Evolutionary conservation across 2,113 vertebrate genomes (phyloP).

Genomic region (Motacilla tschutschensis): DNA sequence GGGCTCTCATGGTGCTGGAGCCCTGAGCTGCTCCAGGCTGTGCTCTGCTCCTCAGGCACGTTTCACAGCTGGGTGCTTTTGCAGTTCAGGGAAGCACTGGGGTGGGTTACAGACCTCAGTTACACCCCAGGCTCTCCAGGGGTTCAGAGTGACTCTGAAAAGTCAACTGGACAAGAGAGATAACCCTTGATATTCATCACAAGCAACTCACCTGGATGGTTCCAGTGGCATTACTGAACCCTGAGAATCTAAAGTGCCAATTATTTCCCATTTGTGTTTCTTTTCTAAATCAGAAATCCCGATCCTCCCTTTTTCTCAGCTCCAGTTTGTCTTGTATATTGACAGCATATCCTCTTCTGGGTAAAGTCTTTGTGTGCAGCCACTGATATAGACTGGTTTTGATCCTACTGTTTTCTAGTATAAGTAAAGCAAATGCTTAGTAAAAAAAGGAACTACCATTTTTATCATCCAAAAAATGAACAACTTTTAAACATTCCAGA

Average conservation of each 20-base stretch:
- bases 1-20: not conserved
- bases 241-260: not conserved
- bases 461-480: not conserved
- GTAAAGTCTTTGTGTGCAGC: not conserved
- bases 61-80: not conserved
- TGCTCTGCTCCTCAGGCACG: not conserved
- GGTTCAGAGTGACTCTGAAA: not conserved
- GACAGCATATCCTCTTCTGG: not conserved
- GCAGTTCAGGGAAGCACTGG: not conserved
- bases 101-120: not conserved
- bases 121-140: not conserved
- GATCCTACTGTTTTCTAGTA: not conserved
- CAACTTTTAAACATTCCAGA: not conserved
- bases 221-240: not conserved
- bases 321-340: not conserved
- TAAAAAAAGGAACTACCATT: not conserved
- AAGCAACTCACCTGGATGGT: not conserved
- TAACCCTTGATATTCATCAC: not conserved
- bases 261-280: not conserved
- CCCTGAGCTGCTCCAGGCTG: not conserved
- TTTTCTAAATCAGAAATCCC: not conserved
- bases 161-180: not conserved
- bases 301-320: not conserved
- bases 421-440: not conserved
- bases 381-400: not conserved